phyloP scores from a whole-genome alignment of 2,888 invertebrate species.

The Diarsia rubi region DNA sequence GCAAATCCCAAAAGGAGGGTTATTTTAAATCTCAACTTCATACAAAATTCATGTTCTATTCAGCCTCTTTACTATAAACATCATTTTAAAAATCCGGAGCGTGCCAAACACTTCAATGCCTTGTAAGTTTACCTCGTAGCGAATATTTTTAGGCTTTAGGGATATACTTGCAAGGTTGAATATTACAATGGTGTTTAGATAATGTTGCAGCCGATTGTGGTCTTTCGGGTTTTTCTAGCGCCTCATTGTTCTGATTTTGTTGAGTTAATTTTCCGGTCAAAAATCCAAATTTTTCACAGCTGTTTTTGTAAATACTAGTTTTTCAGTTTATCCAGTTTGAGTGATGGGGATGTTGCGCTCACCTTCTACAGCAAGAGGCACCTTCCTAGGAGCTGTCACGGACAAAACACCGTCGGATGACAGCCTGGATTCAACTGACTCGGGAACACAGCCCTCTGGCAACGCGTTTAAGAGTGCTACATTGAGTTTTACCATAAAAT shows the following conservation, averaged over 20 bases:
- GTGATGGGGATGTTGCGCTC: constrained; percentile 91
- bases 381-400: constrained; percentile 91
- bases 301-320: too few relatives aligned
- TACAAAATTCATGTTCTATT: constrained; percentile 1
- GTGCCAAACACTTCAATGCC: constrained; percentile 22
- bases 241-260: not conserved
- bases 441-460: constrained; percentile 93
- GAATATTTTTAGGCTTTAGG: constrained; percentile 31
- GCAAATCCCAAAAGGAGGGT: too few relatives aligned
- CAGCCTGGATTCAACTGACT: constrained; percentile 93
- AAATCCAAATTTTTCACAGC: too few relatives aligned
- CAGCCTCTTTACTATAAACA: constrained; percentile 16
- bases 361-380: constrained; percentile 79
- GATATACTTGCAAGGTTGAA: not conserved
- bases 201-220: not conserved
- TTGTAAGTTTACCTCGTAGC: constrained; percentile 17
- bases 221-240: not conserved
- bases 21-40: not conserved
- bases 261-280: not conserved
- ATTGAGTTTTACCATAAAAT: too few relatives aligned
- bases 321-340: constrained; percentile 92
- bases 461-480: too few relatives aligned
- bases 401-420: constrained; percentile 95
- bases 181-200: not conserved
- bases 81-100: constrained; percentile 22